A percentile compares a stretch with the other conserved stretches of the same genome.
These are phyloP conservation scores for Rhagoletis zephyria DNA, from an alignment of 1,140 invertebrate genomes.

Conservation along the genomic window DNA sequence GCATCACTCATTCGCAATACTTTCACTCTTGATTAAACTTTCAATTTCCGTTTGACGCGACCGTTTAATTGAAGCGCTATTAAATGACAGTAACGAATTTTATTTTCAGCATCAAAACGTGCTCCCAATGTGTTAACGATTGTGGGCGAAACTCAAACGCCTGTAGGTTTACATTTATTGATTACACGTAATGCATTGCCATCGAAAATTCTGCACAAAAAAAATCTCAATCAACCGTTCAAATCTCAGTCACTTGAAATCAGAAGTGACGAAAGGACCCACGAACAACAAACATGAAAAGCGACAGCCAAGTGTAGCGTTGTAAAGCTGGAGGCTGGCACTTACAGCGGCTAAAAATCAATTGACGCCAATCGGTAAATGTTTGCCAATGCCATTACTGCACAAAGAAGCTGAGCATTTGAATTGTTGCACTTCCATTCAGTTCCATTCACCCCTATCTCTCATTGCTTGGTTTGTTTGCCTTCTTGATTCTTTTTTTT, in stretches of 20 bases:
- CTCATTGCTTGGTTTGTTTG: neutral
- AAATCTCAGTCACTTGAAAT: neutral
- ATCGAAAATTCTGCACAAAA: neutral
- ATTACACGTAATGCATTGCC: neutral
- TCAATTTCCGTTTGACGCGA: neutral
- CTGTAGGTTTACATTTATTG: neutral
- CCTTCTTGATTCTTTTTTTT: neutral
- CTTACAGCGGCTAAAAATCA: neutral
- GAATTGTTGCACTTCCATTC: neutral
- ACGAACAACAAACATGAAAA: neutral
- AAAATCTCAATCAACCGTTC: neutral
- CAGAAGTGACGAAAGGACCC: neutral
- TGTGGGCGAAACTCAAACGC: neutral
- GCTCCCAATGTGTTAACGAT: no score
- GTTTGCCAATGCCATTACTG: constrained; percentile 1
- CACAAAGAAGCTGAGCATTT: neutral
- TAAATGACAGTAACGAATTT: neutral
- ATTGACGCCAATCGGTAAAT: constrained; percentile 24
- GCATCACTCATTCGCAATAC: neutral
- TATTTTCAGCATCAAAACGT: neutral
- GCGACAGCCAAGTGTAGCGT: neutral
- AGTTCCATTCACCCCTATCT: neutral
- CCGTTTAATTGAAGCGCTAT: neutral
- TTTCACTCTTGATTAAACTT: neutral
- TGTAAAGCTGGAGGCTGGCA: constrained; percentile 7